Evolutionary conservation across 1,140 invertebrate species (phyloP), one percentile per base, ranked within the genome.

Genomic region (Calephelis nemesis): DNA sequence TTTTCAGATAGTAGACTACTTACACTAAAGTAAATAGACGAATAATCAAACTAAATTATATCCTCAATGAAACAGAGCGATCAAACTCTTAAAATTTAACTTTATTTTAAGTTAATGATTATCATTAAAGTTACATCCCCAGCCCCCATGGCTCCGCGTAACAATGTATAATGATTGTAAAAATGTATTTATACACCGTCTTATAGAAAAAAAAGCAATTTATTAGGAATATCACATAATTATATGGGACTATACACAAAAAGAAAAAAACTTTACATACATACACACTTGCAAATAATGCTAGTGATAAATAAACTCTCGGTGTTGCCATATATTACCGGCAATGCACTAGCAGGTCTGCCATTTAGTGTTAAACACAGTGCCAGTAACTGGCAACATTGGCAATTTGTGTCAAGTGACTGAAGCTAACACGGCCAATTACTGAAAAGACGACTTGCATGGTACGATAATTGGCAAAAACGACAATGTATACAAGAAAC

Each of bases 191-290:
- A 8, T 30, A 58, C 15, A 58, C 10, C 52, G 52, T 58, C 52
- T 58, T 7, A 15, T 58, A 39, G 54, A 40, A 60, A 40, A 60
- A 54, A 60, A 60, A 40, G 54, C 54, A 60, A 60, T 40, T 60
- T 40, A 40, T 60, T 39, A 40, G 54, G 54, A 60, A 60, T 60
- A 60, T 60, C 54, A 60, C 54, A 60, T 60, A 60, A 60, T 60
- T 39, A 60, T 60, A 60, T 40, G 54, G 54, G 54, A 60, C 54
- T 60, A 60, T 60, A 60, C 54, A 60, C 54, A 60, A 60, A 60
- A 60, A 40, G 54, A 60, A 60, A 60, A 58, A 39, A 58, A 60
- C 54, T 60, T 60, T 60, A 60, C 54, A 60, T 60, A 60, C 54
- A 39, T 40, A 60, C 54, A 60, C 54, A 60, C 54, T 39, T 30